Evolutionary conservation across 2,113 vertebrate species (phyloP), one percentile per base, ranked within the genome.

Genomic region (Leuciscus idus): DNA sequence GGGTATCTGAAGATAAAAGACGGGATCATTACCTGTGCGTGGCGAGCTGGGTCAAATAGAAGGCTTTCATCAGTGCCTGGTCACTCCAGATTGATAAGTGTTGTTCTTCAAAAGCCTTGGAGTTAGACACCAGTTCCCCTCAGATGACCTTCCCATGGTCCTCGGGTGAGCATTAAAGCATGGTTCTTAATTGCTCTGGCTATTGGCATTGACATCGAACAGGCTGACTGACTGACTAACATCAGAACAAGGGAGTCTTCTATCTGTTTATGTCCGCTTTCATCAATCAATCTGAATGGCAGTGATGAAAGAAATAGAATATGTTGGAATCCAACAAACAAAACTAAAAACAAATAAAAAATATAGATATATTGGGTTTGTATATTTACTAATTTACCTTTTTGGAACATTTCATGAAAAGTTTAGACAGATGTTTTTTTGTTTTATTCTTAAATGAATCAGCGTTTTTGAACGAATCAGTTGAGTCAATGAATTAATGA

Each of bases 61-160:
- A 88, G 84, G 55, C 89, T 92, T 92, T 92, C 81, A 91, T 90
- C 88, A 87, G 81, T 19, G 85, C 84, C 78, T 78, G 84, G 88
- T 80, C 66, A 57, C 52, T 78, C 66, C 80, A 78, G 46, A 81
- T 61, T 84, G 79, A 84, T 66, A 46, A 81, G 62, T 43, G 43
- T 87, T 85, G 66, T 73, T 88, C 87, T 89, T 92, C 91, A 89
- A 89, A 91, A 57, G n/a, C n/a, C 61, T 50, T 86, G 62, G 17
- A 68, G 80, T 46, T 80, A 52, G 75, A 76, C 48, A 59, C 23
- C 59, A 46, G 55, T 73, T 86, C 73, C 13, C 11, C 66, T 74
- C 75, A 82, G 48, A 70, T 89, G 89, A 87, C 80, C 72, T 61
- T 78, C 36, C 55, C 33, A 73, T 79, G 85, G 52, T 88, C 50